Base-by-base conservation (phyloP, 2,888 invertebrate genomes). In the Dorcus parallelipipedus region DNA sequence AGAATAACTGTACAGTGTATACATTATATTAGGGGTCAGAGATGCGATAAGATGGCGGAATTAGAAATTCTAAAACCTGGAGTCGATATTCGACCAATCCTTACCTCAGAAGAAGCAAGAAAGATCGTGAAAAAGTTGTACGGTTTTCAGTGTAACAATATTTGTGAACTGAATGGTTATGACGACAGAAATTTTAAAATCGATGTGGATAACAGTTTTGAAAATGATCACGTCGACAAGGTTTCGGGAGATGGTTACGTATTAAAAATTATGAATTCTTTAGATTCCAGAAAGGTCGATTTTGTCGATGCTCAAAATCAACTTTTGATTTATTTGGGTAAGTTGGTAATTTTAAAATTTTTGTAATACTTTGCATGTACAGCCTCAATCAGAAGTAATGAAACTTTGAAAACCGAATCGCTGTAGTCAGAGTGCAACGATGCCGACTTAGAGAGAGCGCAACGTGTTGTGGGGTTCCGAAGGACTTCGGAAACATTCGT, bases 211-310 rank as follows among this genome's bases (percentile, higher is more conserved):
- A 6, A n/a, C 59, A 80, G 83, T 59, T 82, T 83, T 71, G 89
- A 88, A 75, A 83, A 62, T 17, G 52, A 85, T 0, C 70, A 87
- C 17, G 83, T 86, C 59, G 78, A 81, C 0, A 72, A 78, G 3
- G 80, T 83, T 62, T 81, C 81, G 61, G 78, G 82, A 0, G 74
- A 86, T 65, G 90, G 90, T 3, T 91, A 90, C 71, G 87, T 92
- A 17, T 77, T 95, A 58, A 95, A 95, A 81, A 85, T 95, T 50
- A 81, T 92, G 67, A 95, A 95, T 78, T 84, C 89, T 0, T 79
- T 90, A 73, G 93, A 95, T 75, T 91, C 95, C 0, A 81, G 84
- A 69, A 87, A 90, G 49, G 73, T 80, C 0, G 75, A 76, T 1
- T 81, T 88, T 17, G 82, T 93, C 6, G 89, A 91, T 58, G 92